phyloP scores from a whole-genome alignment of 2,113 vertebrate species.

The Rhinopomastus cyanomelas region DNA sequence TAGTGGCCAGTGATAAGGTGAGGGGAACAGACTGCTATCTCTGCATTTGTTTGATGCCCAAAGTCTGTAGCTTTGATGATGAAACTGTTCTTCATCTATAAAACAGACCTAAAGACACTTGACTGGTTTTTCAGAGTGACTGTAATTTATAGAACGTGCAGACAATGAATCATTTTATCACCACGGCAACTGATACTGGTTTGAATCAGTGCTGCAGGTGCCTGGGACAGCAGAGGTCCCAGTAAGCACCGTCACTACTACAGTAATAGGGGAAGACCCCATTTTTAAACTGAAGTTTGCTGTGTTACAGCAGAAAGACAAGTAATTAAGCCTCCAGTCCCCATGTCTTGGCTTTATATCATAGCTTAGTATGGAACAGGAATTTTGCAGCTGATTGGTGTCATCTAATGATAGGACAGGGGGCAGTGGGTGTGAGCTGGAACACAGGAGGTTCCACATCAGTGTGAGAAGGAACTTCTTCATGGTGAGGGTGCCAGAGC shows the following conservation, averaged over 20 bases:
- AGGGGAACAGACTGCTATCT: no score
- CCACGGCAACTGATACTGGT: constrained; percentile 56
- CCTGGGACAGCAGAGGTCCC: neutral
- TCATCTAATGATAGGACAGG: no score
- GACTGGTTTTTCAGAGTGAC: constrained; percentile 76
- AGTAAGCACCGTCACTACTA: neutral
- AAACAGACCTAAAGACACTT: constrained; percentile 60
- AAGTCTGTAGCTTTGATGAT: constrained; percentile 57
- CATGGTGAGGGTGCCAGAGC: no score
- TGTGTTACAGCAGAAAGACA: neutral
- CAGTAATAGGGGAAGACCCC: neutral
- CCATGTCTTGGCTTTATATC: neutral
- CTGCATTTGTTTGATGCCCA: constrained; percentile 32
- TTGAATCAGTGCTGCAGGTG: constrained; percentile 31
- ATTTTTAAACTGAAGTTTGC: neutral
- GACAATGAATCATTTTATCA: constrained; percentile 79
- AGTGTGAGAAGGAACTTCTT: no score
- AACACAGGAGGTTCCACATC: no score
- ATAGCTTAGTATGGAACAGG: neutral
- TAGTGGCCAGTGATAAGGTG: no score
- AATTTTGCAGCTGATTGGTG: neutral
- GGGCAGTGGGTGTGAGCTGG: no score
- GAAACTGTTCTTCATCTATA: constrained; percentile 53
- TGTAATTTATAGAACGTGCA: constrained; percentile 72
- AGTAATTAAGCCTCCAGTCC: neutral